Conservation (phyloP, 2,113 vertebrate species). For the Saguinus midas region DNA sequence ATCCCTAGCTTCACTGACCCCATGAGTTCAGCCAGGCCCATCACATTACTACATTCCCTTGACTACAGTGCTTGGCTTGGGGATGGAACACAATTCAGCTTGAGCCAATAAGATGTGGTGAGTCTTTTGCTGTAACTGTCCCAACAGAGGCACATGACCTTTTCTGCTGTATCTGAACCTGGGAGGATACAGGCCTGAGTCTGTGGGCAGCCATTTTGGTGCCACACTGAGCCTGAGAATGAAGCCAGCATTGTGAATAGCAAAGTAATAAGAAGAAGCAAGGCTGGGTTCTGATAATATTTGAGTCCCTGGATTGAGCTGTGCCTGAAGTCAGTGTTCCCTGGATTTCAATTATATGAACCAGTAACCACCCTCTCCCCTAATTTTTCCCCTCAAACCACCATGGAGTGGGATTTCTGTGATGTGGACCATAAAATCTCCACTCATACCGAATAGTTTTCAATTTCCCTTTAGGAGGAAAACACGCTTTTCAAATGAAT, state of each 20-base stretch:
- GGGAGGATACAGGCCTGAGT: neutral
- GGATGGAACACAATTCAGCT: neutral
- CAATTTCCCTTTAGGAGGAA: neutral
- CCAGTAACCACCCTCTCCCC: neutral
- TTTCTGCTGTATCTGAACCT: neutral
- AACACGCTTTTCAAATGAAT: neutral
- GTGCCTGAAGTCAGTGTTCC: neutral
- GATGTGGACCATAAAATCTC: neutral
- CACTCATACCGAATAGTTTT: neutral
- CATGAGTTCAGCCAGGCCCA: neutral
- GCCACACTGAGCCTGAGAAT: neutral
- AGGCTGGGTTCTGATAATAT: neutral
- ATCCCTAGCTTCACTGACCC: neutral
- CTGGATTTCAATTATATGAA: neutral
- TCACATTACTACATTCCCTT: neutral
- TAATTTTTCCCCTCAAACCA: neutral
- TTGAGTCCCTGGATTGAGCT: neutral
- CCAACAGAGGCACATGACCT: neutral
- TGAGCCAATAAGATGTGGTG: neutral
- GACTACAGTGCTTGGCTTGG: neutral
- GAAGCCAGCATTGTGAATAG: neutral
- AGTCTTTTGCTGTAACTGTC: neutral
- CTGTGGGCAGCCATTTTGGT: neutral
- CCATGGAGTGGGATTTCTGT: neutral
- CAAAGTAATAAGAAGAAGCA: neutral